These are phyloP conservation scores for Philypnodon macrostomus DNA, from an alignment of 2,797 vertebrate genomes.

Conservation along the genomic window DNA sequence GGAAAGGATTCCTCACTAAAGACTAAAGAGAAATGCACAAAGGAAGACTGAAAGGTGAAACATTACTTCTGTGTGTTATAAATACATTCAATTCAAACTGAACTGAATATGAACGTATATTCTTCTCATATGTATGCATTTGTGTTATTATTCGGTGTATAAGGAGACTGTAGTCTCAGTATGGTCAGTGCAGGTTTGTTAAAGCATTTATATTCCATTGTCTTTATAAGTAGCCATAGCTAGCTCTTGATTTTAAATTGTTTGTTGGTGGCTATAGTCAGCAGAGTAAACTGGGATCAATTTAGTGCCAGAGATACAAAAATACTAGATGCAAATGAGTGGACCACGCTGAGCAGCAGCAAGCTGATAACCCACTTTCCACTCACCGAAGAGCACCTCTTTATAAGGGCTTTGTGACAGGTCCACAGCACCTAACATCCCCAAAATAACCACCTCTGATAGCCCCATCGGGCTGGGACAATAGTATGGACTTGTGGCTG, in stretches of 20 bases:
- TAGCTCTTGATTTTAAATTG: slow-evolving; percentile 22
- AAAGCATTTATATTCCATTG: too few species aligned
- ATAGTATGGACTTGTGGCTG: slow-evolving; percentile 38
- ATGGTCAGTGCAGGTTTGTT: too few species aligned
- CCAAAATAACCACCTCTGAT: slow-evolving; percentile 69
- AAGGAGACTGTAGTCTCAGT: too few species aligned
- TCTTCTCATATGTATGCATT: too few species aligned
- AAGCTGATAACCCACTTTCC: slow-evolving; percentile 75
- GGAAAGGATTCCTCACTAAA: slow-evolving; percentile 70
- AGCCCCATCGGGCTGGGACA: too few species aligned
- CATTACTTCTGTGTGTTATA: too few species aligned
- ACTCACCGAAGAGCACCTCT: slow-evolving; percentile 60
- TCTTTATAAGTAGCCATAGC: too few species aligned
- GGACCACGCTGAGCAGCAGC: slow-evolving; percentile 54
- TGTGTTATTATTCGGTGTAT: too few species aligned
- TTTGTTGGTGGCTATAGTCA: slow-evolving; percentile 26
- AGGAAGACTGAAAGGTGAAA: slow-evolving; percentile 39
- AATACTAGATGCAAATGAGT: slow-evolving; percentile 73
- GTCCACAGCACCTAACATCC: slow-evolving; percentile 52
- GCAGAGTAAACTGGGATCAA: slow-evolving; percentile 38
- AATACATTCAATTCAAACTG: too few species aligned
- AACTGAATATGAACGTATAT: too few species aligned
- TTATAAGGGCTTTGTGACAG: slow-evolving; percentile 72
- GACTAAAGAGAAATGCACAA: slow-evolving; percentile 31
- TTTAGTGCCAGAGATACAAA: slow-evolving; percentile 36